A percentile compares a stretch with the other conserved stretches of the same genome.
Evolutionary conservation across 1,140 invertebrate species (phyloP).

Genomic region (Metopolophium dirhodum): DNA sequence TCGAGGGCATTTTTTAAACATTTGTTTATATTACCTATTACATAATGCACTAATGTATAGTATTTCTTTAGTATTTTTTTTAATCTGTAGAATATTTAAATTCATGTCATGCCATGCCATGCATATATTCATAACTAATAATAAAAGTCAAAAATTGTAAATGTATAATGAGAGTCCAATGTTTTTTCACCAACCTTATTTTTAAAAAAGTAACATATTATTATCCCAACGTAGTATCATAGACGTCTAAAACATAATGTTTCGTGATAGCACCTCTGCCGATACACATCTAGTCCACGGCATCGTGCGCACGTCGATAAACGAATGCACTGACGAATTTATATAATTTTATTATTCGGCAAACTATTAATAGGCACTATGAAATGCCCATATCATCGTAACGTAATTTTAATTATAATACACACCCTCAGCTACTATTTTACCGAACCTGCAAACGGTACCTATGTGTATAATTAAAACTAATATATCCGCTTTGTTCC

Average conservation of each 20-base stretch:
- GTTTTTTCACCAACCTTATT: background rate
- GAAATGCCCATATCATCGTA: background rate
- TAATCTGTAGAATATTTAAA: background rate
- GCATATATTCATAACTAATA: background rate
- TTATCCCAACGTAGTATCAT: background rate
- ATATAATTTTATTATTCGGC: constrained; percentile 1
- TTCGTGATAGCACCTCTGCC: background rate
- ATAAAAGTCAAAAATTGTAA: background rate
- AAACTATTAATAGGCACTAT: background rate
- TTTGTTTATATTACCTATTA: too few species aligned
- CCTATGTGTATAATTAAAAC: constrained; percentile 11
- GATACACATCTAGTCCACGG: background rate
- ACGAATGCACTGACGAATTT: background rate
- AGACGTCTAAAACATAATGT: background rate
- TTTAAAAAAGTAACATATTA: background rate
- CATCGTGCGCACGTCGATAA: background rate
- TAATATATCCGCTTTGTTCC: constrained; percentile 18
- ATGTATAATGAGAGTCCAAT: background rate
- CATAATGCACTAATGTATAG: background rate
- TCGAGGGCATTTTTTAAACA: background rate
- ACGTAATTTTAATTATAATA: background rate
- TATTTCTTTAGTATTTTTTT: background rate
- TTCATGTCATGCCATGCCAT: background rate
- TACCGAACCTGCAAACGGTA: background rate
- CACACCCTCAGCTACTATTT: background rate